phyloP scores from a whole-genome alignment of 2,888 invertebrate species.

The Eugnorisma glareosa region DNA sequence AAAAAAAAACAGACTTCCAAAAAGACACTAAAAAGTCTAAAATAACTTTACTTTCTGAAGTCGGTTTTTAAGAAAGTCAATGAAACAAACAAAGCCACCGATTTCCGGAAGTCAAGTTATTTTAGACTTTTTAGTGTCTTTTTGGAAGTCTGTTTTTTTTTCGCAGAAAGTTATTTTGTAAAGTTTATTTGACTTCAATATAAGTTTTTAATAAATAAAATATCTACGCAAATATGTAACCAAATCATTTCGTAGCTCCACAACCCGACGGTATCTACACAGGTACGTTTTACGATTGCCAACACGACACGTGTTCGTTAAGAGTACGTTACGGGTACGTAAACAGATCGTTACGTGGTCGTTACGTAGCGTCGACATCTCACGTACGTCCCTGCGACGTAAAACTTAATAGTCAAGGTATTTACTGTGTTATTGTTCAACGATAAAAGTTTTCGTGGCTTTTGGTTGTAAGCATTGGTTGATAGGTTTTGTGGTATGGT shows the following conservation, averaged over 20 bases:
- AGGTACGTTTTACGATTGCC: slow-evolving; percentile 72
- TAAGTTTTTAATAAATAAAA: neutral
- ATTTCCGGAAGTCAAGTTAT: too few relatives aligned
- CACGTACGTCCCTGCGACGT: slow-evolving; percentile 63
- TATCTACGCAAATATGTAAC: neutral
- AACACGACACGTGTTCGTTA: slow-evolving; percentile 74
- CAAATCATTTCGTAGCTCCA: slow-evolving; percentile 36
- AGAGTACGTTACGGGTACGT: slow-evolving; percentile 74
- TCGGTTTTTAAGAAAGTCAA: too few relatives aligned
- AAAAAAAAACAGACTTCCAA: too few relatives aligned
- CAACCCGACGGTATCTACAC: slow-evolving; percentile 65
- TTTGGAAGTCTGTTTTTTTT: too few relatives aligned
- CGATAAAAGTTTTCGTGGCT: slow-evolving; percentile 57
- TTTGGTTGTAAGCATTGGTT: slow-evolving; percentile 13
- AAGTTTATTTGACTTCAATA: neutral
- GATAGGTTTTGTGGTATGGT: slow-evolving; percentile 13
- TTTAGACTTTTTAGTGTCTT: too few relatives aligned
- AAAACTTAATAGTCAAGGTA: slow-evolving; percentile 68
- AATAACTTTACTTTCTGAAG: too few relatives aligned
- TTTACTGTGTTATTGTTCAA: slow-evolving; percentile 59
- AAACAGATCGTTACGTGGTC: slow-evolving; percentile 74
- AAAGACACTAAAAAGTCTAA: too few relatives aligned
- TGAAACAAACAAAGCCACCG: too few relatives aligned
- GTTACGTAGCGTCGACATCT: slow-evolving; percentile 65
- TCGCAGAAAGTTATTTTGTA: too few relatives aligned